Evolutionary conservation across 2,888 invertebrate species (phyloP).

Genomic region (Athalia cordata): DNA sequence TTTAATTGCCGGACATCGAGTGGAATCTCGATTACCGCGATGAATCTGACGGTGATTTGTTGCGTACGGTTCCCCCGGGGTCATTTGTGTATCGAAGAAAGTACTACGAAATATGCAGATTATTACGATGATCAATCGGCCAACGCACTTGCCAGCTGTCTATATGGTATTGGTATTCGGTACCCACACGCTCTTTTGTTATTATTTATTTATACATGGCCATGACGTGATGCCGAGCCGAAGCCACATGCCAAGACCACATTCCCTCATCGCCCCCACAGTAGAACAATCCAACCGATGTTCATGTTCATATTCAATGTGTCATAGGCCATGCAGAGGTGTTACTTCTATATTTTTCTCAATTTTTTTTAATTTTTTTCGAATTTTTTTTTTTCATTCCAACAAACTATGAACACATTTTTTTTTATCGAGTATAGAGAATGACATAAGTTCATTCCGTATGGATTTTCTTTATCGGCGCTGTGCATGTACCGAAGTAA

Average conservation of each 20-base stretch:
- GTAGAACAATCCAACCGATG: conserved; percentile 29
- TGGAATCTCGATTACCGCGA: background rate
- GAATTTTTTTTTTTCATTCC: background rate
- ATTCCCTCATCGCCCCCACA: conserved; percentile 44
- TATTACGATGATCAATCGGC: conserved; percentile 11
- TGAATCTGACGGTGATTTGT: conserved; percentile 29
- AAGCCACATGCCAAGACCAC: conserved; percentile 50
- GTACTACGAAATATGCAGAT: conserved; percentile 21
- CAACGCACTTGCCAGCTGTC: conserved; percentile 3
- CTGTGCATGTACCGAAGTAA: too few species aligned
- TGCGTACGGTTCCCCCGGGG: background rate
- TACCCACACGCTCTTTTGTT: background rate
- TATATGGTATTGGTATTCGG: background rate
- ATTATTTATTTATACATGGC: conserved; percentile 26
- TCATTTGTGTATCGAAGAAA: conserved; percentile 13
- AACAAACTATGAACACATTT: too few species aligned
- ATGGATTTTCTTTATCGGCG: too few species aligned
- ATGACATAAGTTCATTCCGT: too few species aligned
- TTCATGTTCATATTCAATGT: conserved; percentile 8
- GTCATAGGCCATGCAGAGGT: conserved; percentile 25
- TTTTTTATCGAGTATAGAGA: too few species aligned
- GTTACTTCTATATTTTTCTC: too few species aligned
- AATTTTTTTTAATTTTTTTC: background rate
- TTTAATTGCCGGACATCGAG: background rate
- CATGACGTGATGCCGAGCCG: conserved; percentile 29